phyloP scores from a whole-genome alignment of 2,888 invertebrate species.

The Spodoptera picta region DNA sequence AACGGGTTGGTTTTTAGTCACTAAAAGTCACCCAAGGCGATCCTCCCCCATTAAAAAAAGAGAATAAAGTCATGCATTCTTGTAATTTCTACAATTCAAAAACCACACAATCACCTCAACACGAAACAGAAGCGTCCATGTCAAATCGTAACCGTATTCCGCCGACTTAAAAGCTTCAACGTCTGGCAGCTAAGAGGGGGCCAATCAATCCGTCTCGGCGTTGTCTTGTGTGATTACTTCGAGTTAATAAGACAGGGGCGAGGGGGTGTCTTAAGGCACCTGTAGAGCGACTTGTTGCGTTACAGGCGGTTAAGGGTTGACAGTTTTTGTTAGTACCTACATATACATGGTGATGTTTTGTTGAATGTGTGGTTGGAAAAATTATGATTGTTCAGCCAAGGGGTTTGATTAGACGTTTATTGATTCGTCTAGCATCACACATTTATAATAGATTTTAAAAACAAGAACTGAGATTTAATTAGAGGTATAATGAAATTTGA shows the following conservation, averaged over 20 bases:
- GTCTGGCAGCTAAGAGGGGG: constrained; percentile 35
- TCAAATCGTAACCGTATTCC: constrained; percentile 23
- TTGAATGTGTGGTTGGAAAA: not conserved
- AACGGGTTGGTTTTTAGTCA: too few relatives aligned
- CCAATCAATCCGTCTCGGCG: constrained; percentile 72
- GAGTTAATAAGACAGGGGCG: constrained; percentile 62
- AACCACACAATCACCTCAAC: not conserved
- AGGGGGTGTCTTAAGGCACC: constrained; percentile 59
- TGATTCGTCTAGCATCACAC: too few relatives aligned
- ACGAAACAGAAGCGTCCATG: not conserved
- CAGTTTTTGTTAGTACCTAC: constrained; percentile 22
- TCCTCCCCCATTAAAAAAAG: too few relatives aligned
- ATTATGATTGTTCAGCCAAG: not conserved
- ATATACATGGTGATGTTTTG: not conserved
- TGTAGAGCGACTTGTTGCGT: constrained; percentile 68
- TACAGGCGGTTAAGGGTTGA: constrained; percentile 18
- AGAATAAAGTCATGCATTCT: too few relatives aligned
- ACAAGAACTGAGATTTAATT: too few relatives aligned
- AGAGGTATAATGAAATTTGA: too few relatives aligned
- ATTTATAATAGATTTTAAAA: too few relatives aligned
- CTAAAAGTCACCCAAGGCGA: too few relatives aligned
- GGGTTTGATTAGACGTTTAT: too few relatives aligned
- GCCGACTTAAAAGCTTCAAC: constrained; percentile 26
- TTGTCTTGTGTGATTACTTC: constrained; percentile 76
- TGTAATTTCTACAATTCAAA: not conserved